Evolutionary conservation across 2,888 invertebrate species (phyloP), one percentile per base, ranked within the genome.

Genomic region (Andrena praecox): DNA sequence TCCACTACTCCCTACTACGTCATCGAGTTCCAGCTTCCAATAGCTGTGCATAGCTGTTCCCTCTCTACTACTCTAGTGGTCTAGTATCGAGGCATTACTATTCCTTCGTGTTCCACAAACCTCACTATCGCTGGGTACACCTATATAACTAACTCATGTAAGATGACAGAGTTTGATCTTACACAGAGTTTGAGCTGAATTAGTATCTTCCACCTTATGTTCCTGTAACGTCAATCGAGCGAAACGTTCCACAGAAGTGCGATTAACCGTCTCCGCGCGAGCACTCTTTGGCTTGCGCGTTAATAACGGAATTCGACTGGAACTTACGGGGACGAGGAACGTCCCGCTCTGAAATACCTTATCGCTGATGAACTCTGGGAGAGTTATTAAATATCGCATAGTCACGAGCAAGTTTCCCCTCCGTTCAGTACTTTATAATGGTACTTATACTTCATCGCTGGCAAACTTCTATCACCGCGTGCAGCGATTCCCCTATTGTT

Each of bases 311-410:
- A 64, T 66, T 42, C 60, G 60, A 68, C 50, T 10, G 52, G 52
- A 75, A 75, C 10, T 75, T 75, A 68, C 69, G 24, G 48, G 20
- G 8, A 16, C 6, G 70, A 42, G 50, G 54, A 52, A 24, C 12
- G 3, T 24, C 29, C 42, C n/a, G n/a, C 16, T 31, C 6, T 16
- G 16, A 29, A 27, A 24, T 16, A 59, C 31, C 67, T 76, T 56
- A 63, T 56, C 76, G 20, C 29, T 31, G 63, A 76, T 70, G 62
- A 69, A 69, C 50, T 69, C 48, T 33, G 27, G 24, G 20, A n/a
- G 69, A 52, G 33, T 69, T 60, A 69, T 75, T 75, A 75, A 75
- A 75, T 75, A 71, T 52, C 62, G 24, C 62, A 42, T 16, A 50
- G 67, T 67, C 67, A 42, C 20, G 35, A 42, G 27, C 67, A 59